Percentiles rank a stretch among this genome's conserved stretches.
These are phyloP conservation scores for Pyrochroa serraticornis DNA, from an alignment of 2,888 invertebrate genomes.

Conservation along the genomic window DNA sequence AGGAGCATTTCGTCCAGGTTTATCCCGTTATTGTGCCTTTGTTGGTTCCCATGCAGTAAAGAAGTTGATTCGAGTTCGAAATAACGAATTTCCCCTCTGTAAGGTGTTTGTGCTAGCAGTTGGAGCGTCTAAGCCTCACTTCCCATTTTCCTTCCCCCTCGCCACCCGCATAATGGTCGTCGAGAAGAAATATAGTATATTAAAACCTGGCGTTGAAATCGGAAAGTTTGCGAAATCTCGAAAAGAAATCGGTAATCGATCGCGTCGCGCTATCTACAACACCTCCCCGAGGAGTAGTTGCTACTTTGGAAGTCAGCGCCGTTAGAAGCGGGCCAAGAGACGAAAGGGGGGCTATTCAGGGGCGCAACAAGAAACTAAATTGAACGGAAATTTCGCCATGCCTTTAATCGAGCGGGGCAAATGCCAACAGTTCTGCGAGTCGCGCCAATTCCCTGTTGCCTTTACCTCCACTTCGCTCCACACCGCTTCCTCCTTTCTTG, in stretches of 20 bases:
- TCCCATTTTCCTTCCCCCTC: too few species aligned
- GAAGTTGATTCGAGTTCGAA: too few species aligned
- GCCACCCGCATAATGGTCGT: too few species aligned
- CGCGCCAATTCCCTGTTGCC: constrained; percentile 30
- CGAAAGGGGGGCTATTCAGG: constrained; percentile 40
- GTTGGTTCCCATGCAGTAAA: too few species aligned
- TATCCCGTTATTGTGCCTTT: too few species aligned
- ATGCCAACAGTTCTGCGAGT: constrained; percentile 46
- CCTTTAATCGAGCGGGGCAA: constrained; percentile 51
- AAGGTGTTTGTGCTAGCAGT: too few species aligned
- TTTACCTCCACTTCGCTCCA: constrained; percentile 8
- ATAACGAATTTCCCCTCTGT: too few species aligned
- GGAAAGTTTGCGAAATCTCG: constrained; percentile 38
- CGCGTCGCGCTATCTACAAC: constrained; percentile 38
- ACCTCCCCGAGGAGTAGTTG: constrained; percentile 44
- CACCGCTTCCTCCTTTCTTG: constrained; percentile 22
- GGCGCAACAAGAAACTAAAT: constrained; percentile 55
- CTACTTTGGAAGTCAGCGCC: constrained; percentile 40
- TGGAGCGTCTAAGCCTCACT: too few species aligned
- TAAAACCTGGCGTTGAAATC: constrained; percentile 20
- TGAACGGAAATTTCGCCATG: constrained; percentile 53
- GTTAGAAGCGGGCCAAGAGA: constrained; percentile 13
- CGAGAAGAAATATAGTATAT: too few species aligned
- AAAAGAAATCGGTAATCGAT: constrained; percentile 45
- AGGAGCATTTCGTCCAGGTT: too few species aligned